Evolutionary conservation across 2,113 vertebrate genomes (phyloP).

Genomic region (Glaucomys volans): DNA sequence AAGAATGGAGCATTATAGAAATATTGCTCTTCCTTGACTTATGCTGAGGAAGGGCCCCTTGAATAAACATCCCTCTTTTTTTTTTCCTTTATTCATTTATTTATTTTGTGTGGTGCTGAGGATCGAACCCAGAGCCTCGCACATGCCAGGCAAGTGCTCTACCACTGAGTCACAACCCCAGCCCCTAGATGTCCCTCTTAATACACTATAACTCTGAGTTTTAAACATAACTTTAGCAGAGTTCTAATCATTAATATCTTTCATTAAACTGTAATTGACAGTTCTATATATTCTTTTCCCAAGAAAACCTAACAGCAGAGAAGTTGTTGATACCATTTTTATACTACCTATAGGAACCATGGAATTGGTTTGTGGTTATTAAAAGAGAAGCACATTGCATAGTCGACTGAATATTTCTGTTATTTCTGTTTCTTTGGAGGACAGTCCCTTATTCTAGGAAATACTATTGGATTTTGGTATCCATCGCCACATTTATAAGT

Average conservation of each 20-base stretch:
- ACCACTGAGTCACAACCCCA: too few species aligned
- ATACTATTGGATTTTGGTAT: slow-evolving; percentile 57
- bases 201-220: neutral
- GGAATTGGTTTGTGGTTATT: slow-evolving; percentile 36
- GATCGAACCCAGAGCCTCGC: too few species aligned
- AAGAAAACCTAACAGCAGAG: slow-evolving; percentile 70
- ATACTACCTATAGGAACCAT: slow-evolving; percentile 49
- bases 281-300: neutral
- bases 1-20: neutral
- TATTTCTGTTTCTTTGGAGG: slow-evolving; percentile 56
- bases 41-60: neutral
- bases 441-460: neutral
- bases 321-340: slow-evolving; percentile 72
- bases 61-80: neutral
- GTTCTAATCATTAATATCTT: neutral
- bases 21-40: neutral
- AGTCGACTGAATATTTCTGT: neutral
- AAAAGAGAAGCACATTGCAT: slow-evolving; percentile 21
- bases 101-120: too few species aligned
- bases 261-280: neutral
- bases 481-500: slow-evolving; percentile 1
- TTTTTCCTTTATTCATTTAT: too few species aligned
- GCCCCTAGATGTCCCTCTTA: too few species aligned
- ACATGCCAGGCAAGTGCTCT: too few species aligned
- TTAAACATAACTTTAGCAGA: neutral